These are phyloP conservation scores for Meandrusa payeni DNA, from an alignment of 2,888 invertebrate genomes.

Conservation along the genomic window DNA sequence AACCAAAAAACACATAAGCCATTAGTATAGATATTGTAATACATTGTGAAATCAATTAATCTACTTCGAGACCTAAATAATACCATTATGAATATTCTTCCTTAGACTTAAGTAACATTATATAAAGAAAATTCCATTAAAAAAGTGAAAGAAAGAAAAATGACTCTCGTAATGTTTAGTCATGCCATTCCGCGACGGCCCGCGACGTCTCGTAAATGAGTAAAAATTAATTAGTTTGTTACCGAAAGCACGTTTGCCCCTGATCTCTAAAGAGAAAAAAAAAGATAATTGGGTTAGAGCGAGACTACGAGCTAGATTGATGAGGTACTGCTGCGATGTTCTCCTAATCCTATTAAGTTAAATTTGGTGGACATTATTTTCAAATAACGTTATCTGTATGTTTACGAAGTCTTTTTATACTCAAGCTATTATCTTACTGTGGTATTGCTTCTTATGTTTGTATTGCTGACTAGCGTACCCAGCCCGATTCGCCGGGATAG, in stretches of 20 bases:
- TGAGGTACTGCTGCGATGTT: slow-evolving; percentile 3
- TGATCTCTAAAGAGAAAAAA: slow-evolving; percentile 31
- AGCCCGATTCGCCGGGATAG: too few relatives aligned
- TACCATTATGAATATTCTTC: slow-evolving; percentile 6
- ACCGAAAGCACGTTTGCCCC: slow-evolving; percentile 33
- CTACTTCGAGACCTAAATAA: slow-evolving; percentile 4
- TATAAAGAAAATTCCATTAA: slow-evolving; percentile 19
- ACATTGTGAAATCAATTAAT: slow-evolving; percentile 12
- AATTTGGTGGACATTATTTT: slow-evolving; percentile 13
- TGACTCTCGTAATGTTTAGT: slow-evolving; percentile 35
- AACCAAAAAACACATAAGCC: too few relatives aligned
- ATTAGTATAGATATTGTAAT: too few relatives aligned
- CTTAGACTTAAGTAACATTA: slow-evolving; percentile 3
- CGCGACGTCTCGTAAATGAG: slow-evolving; percentile 48
- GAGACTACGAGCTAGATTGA: slow-evolving; percentile 23
- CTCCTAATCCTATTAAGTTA: slow-evolving; percentile 7
- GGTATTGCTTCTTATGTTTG: too few relatives aligned
- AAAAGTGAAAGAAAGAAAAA: slow-evolving; percentile 24
- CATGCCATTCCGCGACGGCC: slow-evolving; percentile 32
- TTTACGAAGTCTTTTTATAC: too few relatives aligned
- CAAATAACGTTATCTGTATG: too few relatives aligned
- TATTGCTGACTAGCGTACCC: too few relatives aligned
- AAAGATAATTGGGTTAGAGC: slow-evolving; percentile 51
- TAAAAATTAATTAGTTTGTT: slow-evolving; percentile 63
- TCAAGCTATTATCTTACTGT: too few relatives aligned